phyloP scores from a whole-genome alignment of 2,888 invertebrate genomes.

The Thera obeliscata region DNA sequence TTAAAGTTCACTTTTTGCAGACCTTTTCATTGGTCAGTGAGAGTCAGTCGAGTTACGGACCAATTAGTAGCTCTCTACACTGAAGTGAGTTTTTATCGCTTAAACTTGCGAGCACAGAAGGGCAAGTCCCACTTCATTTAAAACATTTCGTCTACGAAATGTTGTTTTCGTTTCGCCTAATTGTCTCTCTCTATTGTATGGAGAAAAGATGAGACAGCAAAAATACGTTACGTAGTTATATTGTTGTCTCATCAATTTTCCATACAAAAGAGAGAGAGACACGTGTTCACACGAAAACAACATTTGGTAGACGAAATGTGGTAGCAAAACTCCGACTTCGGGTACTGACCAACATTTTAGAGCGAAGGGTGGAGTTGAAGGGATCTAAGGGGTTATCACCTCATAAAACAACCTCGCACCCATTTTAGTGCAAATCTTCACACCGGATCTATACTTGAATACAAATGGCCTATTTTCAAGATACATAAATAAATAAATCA shows the following conservation, averaged over 20 bases:
- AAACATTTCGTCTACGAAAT: too few relatives aligned
- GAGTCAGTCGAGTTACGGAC: conserved; percentile 52
- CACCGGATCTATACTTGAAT: conserved; percentile 35
- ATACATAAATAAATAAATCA: conserved; percentile 12
- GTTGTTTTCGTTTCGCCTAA: too few relatives aligned
- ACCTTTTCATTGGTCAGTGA: conserved; percentile 44
- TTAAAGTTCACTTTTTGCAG: conserved; percentile 35
- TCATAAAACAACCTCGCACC: conserved; percentile 45
- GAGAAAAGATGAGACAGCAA: too few relatives aligned
- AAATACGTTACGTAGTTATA: too few relatives aligned
- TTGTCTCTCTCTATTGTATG: too few relatives aligned
- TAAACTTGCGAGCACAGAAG: conserved; percentile 33
- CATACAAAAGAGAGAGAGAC: too few relatives aligned
- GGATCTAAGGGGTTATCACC: conserved; percentile 41
- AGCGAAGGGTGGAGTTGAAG: conserved; percentile 32
- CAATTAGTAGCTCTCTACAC: conserved; percentile 55
- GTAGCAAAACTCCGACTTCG: too few relatives aligned
- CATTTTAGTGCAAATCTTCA: conserved; percentile 39
- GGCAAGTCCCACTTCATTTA: too few relatives aligned
- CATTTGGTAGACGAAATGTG: too few relatives aligned
- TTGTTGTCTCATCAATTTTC: too few relatives aligned
- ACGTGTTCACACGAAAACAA: too few relatives aligned
- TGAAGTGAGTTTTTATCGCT: conserved; percentile 50
- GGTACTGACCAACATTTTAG: conserved; percentile 38
- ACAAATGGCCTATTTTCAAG: conserved; percentile 35